Percentiles rank a stretch among this genome's conserved stretches.
phyloP scores from a whole-genome alignment of 2,888 invertebrate species.

The Erynnis tages region DNA sequence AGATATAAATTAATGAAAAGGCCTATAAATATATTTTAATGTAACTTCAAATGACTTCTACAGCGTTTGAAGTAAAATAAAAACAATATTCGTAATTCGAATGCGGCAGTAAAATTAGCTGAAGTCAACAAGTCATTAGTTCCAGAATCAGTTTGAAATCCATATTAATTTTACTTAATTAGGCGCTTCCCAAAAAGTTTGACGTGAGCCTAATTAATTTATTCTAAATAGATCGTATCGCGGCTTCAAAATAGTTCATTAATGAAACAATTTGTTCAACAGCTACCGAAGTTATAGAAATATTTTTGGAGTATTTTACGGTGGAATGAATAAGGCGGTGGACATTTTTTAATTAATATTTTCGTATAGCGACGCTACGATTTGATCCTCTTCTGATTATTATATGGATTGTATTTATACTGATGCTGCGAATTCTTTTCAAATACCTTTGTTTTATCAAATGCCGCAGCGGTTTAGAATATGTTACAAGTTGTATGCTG shows the following conservation, averaged over 20 bases:
- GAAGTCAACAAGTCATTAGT: conserved; percentile 2
- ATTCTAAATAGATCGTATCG: conserved; percentile 62
- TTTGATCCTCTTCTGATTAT: conserved; percentile 33
- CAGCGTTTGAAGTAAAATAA: too few relatives aligned
- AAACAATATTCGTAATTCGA: neutral
- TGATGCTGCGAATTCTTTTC: conserved; percentile 39
- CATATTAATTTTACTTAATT: conserved; percentile 20
- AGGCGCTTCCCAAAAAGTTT: conserved; percentile 26
- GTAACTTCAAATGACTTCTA: too few relatives aligned
- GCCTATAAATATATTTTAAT: too few relatives aligned
- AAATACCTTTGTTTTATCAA: conserved; percentile 37
- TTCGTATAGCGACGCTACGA: conserved; percentile 32
- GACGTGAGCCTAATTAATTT: conserved; percentile 66
- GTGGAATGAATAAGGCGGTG: conserved; percentile 35
- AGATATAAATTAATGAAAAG: too few relatives aligned
- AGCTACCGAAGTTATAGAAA: conserved; percentile 46
- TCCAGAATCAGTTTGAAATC: neutral
- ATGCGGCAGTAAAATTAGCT: neutral
- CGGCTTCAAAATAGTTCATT: conserved; percentile 55
- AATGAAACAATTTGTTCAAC: conserved; percentile 65
- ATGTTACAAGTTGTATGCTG: neutral
- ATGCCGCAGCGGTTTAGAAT: conserved; percentile 13
- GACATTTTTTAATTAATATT: conserved; percentile 63
- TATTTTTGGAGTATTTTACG: conserved; percentile 50
- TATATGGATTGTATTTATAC: conserved; percentile 3